phyloP scores from a whole-genome alignment of 2,797 vertebrate species.

The Labeo calbasu region DNA sequence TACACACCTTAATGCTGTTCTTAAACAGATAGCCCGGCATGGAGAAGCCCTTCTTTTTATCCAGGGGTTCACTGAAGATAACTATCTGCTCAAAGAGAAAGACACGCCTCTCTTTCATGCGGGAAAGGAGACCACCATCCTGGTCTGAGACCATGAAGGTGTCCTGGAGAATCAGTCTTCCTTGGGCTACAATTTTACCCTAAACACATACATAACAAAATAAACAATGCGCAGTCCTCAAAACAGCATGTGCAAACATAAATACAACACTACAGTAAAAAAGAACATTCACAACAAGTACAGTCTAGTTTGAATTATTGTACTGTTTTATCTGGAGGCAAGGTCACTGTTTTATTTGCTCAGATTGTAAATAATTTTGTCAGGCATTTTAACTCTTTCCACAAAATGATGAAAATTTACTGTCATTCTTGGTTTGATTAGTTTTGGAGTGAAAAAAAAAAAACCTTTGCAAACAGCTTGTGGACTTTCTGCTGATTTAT shows the following conservation, averaged over 20 bases:
- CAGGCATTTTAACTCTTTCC: neutral
- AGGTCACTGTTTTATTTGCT: neutral
- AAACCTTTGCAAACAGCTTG: neutral
- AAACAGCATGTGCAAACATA: neutral
- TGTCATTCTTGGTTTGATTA: neutral
- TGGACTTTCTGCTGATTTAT: neutral
- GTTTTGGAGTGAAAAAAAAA: neutral
- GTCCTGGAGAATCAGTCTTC: conserved; percentile 94
- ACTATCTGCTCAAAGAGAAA: conserved; percentile 99
- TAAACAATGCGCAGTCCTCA: conserved; percentile 14
- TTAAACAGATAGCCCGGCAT: conserved; percentile 97
- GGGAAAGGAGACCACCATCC: conserved; percentile 89
- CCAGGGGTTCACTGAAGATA: conserved; percentile 97
- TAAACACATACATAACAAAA: conserved; percentile 61
- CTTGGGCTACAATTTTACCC: conserved; percentile 99
- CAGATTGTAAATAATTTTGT: neutral
- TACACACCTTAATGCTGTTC: conserved; percentile 93
- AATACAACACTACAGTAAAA: conserved; percentile 19
- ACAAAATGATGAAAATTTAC: neutral
- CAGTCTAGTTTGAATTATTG: neutral
- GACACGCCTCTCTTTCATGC: conserved; percentile 94
- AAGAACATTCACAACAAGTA: conserved; percentile 18
- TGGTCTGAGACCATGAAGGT: conserved; percentile 96
- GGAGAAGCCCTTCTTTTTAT: conserved; percentile 98
- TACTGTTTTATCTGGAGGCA: neutral